Base-by-base conservation (phyloP, 2,797 vertebrate genomes). In the Arctocebus calabarensis region DNA sequence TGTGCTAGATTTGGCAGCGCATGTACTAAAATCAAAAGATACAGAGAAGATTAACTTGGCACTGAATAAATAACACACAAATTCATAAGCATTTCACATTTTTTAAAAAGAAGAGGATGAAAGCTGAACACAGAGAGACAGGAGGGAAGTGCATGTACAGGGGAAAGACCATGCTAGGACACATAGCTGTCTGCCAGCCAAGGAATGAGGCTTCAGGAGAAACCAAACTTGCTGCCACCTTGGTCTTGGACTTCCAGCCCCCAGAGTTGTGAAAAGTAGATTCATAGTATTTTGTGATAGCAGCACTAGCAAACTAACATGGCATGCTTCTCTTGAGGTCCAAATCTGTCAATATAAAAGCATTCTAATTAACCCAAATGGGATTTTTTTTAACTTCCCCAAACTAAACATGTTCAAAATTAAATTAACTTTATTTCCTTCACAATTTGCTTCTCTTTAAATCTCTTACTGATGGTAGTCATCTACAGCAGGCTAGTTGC, bases 361-460 rank as follows among this genome's bases (percentile, higher is more conserved):
- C 9, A 61, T 75, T 82, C 43, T 17, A 57, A 12, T 79, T 59
- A 82, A 81, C 34, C 74, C 37, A 90, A 79, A 66, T 25, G 78
- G 14, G 8, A 25, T 52, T 52, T 13, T 73, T 94, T 22, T 40
- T 45, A 93, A 92, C 20, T 91, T 96, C 32, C 34, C 11, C 32
- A 94, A 74, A 52, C 27, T 34, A 68, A 74, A 45, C 40, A 71
- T 64, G 68, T 70, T 94, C 29, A 68, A 59, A 91, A 79, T 83
- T 86, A 81, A 12, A 86, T 61, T 71, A 16, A 84, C 55, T 71
- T 66, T 61, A 82, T 84, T 88, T 83, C 61, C 37, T 13, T 71
- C 32, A 61, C 68, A 94, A 85, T 92, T 43, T 66, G 4, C 17
- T 82, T 94, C 55, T 85, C 27, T 64, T 93, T 92, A 55, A 88